Conservation (phyloP, 2,888 invertebrate species). For the Eurois occulta region DNA sequence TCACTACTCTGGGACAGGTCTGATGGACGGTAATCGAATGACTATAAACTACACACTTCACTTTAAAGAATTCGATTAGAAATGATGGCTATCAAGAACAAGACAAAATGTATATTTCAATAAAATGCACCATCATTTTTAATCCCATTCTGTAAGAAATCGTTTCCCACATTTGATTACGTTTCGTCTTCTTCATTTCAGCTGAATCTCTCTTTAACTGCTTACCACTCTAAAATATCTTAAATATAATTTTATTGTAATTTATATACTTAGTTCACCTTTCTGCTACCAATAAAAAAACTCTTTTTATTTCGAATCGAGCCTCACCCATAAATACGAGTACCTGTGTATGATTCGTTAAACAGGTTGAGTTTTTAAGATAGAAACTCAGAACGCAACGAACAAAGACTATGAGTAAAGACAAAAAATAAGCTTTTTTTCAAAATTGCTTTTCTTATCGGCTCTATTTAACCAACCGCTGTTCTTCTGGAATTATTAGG, state of each 20-base stretch:
- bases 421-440: neutral
- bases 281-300: conserved; percentile 4
- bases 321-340: neutral
- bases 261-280: conserved; percentile 11
- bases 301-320: neutral
- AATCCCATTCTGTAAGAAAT: conserved; percentile 21
- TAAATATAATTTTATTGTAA: neutral
- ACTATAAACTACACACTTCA: conserved; percentile 11
- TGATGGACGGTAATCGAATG: conserved; percentile 74
- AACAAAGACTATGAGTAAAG: neutral
- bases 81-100: neutral
- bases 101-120: neutral
- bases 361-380: conserved; percentile 16
- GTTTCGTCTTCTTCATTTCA: conserved; percentile 29
- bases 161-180: neutral
- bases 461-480: too few relatives aligned
- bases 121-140: conserved; percentile 17
- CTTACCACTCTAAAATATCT: conserved; percentile 29
- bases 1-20: conserved; percentile 70
- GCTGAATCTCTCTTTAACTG: conserved; percentile 34
- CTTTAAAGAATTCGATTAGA: conserved; percentile 15
- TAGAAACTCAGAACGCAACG: neutral
- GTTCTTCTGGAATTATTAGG: too few relatives aligned
- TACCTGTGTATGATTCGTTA: neutral
- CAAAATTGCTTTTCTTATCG: too few relatives aligned